Evolutionary conservation across 1,140 invertebrate genomes (phyloP).

Genomic region (Pseudomyrmex pallidus): DNA sequence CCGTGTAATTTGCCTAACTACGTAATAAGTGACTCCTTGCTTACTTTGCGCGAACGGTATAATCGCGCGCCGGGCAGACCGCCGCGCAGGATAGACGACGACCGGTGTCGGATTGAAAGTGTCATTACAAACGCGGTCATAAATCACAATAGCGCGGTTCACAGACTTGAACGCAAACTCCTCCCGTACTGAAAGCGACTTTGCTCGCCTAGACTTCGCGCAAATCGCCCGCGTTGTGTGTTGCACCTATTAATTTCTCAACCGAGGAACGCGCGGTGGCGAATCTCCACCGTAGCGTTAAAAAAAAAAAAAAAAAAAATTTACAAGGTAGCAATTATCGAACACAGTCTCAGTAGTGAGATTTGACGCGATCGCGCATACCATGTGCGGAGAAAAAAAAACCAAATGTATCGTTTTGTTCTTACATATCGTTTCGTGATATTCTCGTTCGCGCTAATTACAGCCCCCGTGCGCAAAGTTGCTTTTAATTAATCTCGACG

Average conservation of each 20-base stretch:
- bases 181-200: slow-evolving; percentile 17
- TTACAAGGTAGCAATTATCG: no score
- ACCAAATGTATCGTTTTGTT: background rate
- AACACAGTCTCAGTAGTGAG: no score
- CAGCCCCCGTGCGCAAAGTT: background rate
- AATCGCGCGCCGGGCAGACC: slow-evolving; percentile 23
- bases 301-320: no score
- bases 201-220: background rate
- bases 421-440: background rate
- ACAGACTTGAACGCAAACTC: slow-evolving; percentile 20
- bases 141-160: slow-evolving; percentile 61
- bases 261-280: no score
- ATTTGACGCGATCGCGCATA: background rate
- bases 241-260: background rate
- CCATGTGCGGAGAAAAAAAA: background rate
- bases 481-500: background rate
- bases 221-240: background rate
- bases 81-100: slow-evolving; percentile 28
- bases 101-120: slow-evolving; percentile 53
- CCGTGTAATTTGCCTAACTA: slow-evolving; percentile 70
- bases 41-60: slow-evolving; percentile 58
- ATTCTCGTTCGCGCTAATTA: background rate
- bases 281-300: no score
- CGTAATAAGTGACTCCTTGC: slow-evolving; percentile 71
- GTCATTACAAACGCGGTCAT: slow-evolving; percentile 54